Percentiles rank a stretch among this genome's conserved stretches.
These are phyloP conservation scores for Lagria hirta DNA, from an alignment of 2,888 invertebrate genomes.

Conservation along the genomic window DNA sequence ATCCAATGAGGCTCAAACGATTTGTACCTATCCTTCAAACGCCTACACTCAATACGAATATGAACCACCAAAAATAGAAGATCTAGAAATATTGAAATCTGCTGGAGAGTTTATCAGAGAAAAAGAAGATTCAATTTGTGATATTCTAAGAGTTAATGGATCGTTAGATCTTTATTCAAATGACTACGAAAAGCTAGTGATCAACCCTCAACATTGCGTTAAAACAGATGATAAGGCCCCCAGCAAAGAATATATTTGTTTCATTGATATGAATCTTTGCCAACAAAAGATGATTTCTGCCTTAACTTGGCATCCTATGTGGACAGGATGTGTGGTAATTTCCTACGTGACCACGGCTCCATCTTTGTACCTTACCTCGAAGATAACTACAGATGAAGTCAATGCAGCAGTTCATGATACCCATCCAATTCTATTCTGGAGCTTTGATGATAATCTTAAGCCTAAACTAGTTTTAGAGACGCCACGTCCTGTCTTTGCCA, in stretches of 20 bases:
- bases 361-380: conserved; percentile 53
- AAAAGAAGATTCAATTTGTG: conserved; percentile 43
- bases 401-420: conserved; percentile 59
- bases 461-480: conserved; percentile 71
- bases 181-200: conserved; percentile 61
- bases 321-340: conserved; percentile 68
- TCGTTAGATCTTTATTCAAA: conserved; percentile 63
- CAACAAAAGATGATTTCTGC: conserved; percentile 67
- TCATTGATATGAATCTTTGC: conserved; percentile 65
- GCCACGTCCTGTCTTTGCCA: conserved; percentile 64
- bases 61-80: conserved; percentile 37
- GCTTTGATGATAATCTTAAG: conserved; percentile 67
- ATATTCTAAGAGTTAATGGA: conserved; percentile 44
- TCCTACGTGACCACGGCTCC: conserved; percentile 65
- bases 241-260: conserved; percentile 61
- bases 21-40: conserved; percentile 67
- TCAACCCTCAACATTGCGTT: conserved; percentile 15
- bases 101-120: conserved; percentile 42
- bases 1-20: conserved; percentile 64
- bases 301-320: conserved; percentile 70
- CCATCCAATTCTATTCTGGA: conserved; percentile 74
- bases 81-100: too few species aligned
- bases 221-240: neutral
- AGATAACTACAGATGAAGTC: conserved; percentile 37
- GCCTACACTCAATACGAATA: conserved; percentile 69